Percentiles rank a stretch among this genome's conserved stretches.
These are phyloP conservation scores for Esox lucius DNA, from an alignment of 2,797 vertebrate species.

Conservation along the genomic window DNA sequence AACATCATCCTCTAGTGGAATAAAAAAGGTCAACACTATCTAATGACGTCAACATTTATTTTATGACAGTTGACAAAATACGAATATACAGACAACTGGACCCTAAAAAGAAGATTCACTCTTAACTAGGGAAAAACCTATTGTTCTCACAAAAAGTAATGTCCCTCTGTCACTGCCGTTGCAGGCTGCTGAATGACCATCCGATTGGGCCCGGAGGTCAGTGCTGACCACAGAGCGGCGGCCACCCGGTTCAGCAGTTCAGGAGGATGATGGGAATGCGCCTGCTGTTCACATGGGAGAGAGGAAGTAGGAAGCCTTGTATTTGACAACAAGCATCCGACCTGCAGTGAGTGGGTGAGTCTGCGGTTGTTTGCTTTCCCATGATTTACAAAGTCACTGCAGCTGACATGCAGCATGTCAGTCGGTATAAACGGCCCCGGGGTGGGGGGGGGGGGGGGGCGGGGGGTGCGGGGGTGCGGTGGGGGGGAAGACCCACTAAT, in stretches of 20 bases:
- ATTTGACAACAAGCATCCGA: slow-evolving; percentile 28
- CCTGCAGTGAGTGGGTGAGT: slow-evolving; percentile 28
- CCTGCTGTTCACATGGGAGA: slow-evolving; percentile 52
- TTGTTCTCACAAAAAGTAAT: background rate
- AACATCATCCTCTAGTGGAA: slow-evolving; percentile 45
- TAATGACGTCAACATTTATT: slow-evolving; percentile 34
- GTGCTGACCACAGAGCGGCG: slow-evolving; percentile 37
- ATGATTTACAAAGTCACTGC: slow-evolving; percentile 24
- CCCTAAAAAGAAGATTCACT: background rate
- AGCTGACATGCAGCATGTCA: slow-evolving; percentile 19
- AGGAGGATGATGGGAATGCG: slow-evolving; percentile 34
- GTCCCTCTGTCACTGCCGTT: background rate
- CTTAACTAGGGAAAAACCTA: background rate
- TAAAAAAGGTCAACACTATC: background rate
- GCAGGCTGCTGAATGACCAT: slow-evolving; percentile 5
- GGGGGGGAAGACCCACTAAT: slow-evolving; percentile 3
- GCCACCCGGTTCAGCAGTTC: slow-evolving; percentile 1
- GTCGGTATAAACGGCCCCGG: slow-evolving; percentile 3
- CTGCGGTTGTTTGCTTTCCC: slow-evolving; percentile 26
- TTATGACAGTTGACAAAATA: slow-evolving; percentile 17
- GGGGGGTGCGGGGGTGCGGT: no score
- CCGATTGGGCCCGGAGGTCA: slow-evolving; percentile 14
- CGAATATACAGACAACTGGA: background rate
- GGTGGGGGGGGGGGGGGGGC: no score
- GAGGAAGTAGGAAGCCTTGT: slow-evolving; percentile 45